phyloP scores from a whole-genome alignment of 2,888 invertebrate genomes.

The Platypus cylindrus region DNA sequence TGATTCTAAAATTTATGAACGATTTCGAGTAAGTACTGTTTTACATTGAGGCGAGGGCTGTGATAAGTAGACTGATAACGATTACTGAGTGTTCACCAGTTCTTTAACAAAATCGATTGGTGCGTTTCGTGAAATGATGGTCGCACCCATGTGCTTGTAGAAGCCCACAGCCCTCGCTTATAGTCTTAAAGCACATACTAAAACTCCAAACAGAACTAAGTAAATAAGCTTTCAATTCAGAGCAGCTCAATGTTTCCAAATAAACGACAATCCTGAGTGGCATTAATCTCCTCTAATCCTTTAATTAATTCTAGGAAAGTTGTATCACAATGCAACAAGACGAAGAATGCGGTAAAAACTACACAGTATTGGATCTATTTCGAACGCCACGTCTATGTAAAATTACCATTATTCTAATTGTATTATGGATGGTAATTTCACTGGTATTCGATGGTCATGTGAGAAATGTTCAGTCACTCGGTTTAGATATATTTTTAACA shows the following conservation, averaged over 20 bases:
- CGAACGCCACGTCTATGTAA: constrained; percentile 62
- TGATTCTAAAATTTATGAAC: constrained; percentile 57
- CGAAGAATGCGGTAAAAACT: constrained; percentile 54
- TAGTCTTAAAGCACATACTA: too few relatives aligned
- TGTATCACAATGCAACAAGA: constrained; percentile 57
- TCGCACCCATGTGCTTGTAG: too few relatives aligned
- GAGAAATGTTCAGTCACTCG: constrained; percentile 72
- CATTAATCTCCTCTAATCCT: too few relatives aligned
- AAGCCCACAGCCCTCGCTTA: too few relatives aligned
- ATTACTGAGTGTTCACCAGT: too few relatives aligned
- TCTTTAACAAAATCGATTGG: too few relatives aligned
- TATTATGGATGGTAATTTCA: constrained; percentile 85
- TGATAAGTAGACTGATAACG: too few relatives aligned
- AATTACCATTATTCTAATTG: constrained; percentile 62
- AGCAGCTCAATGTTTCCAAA: too few relatives aligned
- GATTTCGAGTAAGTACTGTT: constrained; percentile 51
- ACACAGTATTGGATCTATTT: constrained; percentile 72
- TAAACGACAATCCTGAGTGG: too few relatives aligned
- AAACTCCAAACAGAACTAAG: too few relatives aligned
- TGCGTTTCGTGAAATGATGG: too few relatives aligned
- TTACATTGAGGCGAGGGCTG: constrained; percentile 1
- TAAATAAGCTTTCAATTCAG: too few relatives aligned
- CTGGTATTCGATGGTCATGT: constrained; percentile 82
- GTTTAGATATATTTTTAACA: constrained; percentile 69
- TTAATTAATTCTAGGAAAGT: constrained; percentile 49